Evolutionary conservation across 2,888 invertebrate species (phyloP).

Genomic region (Morpho deidamia): DNA sequence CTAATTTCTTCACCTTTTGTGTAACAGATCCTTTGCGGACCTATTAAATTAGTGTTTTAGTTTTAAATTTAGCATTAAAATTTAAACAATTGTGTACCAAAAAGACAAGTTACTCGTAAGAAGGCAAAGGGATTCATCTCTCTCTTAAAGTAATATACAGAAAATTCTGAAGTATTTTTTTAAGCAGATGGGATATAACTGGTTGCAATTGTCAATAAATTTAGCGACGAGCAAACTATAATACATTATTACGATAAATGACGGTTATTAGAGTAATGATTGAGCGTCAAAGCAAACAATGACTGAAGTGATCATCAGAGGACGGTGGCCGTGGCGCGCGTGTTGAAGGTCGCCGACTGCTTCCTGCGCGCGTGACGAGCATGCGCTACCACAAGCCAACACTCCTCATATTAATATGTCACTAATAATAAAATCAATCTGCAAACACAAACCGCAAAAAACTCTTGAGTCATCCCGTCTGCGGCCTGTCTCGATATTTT

Average conservation of each 20-base stretch:
- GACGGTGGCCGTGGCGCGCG: slow-evolving; percentile 62
- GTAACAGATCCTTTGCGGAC: no score
- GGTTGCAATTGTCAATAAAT: background rate
- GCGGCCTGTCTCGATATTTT: slow-evolving; percentile 2
- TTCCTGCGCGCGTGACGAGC: slow-evolving; percentile 75
- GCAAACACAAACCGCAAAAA: slow-evolving; percentile 16
- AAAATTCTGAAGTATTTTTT: no score
- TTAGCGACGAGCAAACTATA: slow-evolving; percentile 1
- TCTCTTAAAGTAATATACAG: no score
- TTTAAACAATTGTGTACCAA: no score
- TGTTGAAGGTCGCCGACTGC: slow-evolving; percentile 62
- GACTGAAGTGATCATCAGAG: slow-evolving; percentile 40
- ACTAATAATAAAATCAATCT: slow-evolving; percentile 5
- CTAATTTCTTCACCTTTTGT: no score
- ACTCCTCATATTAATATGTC: slow-evolving; percentile 17
- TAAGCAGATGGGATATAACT: background rate
- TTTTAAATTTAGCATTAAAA: no score
- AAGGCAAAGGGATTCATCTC: no score
- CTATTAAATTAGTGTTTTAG: no score
- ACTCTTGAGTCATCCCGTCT: slow-evolving; percentile 8
- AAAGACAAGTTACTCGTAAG: no score
- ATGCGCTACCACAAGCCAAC: slow-evolving; percentile 35
- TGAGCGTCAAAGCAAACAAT: slow-evolving; percentile 44
- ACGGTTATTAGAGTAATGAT: slow-evolving; percentile 16
- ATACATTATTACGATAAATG: slow-evolving; percentile 13